These are phyloP conservation scores for Vollenhovia emeryi DNA, from an alignment of 1,140 invertebrate genomes.

Conservation along the genomic window DNA sequence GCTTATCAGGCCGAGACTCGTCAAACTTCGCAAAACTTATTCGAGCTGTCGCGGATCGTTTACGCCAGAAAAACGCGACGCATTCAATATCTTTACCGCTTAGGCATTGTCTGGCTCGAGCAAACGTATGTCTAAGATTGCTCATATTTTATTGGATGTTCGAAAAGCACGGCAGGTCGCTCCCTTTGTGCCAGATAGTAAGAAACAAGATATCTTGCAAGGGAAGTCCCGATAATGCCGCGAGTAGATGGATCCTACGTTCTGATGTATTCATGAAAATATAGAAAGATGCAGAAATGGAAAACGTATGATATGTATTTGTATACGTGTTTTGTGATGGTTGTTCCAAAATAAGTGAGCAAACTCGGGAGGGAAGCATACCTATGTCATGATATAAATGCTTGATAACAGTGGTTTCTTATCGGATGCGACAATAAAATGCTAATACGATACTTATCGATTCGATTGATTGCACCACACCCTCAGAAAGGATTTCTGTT, in stretches of 20 bases:
- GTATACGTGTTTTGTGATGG: neutral
- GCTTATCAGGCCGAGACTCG: neutral
- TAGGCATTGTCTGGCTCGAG: neutral
- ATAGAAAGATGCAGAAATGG: neutral
- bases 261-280: constrained; percentile 22
- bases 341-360: neutral
- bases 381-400: neutral
- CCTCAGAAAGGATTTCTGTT: too few species aligned
- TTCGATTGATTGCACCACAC: neutral
- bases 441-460: neutral
- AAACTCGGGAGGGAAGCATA: neutral
- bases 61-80: neutral
- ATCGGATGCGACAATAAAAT: constrained; percentile 13
- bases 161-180: neutral
- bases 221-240: constrained; percentile 70
- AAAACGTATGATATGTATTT: neutral
- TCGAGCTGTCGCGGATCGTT: neutral
- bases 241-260: constrained; percentile 51
- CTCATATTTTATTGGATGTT: constrained; percentile 14
- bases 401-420: constrained; percentile 5
- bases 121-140: constrained; percentile 12
- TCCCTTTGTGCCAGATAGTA: constrained; percentile 19
- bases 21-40: constrained; percentile 5
- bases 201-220: constrained; percentile 69
- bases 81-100: neutral